Base-by-base conservation (phyloP, 2,797 vertebrate species). In the Propithecus deckenii region DNA sequence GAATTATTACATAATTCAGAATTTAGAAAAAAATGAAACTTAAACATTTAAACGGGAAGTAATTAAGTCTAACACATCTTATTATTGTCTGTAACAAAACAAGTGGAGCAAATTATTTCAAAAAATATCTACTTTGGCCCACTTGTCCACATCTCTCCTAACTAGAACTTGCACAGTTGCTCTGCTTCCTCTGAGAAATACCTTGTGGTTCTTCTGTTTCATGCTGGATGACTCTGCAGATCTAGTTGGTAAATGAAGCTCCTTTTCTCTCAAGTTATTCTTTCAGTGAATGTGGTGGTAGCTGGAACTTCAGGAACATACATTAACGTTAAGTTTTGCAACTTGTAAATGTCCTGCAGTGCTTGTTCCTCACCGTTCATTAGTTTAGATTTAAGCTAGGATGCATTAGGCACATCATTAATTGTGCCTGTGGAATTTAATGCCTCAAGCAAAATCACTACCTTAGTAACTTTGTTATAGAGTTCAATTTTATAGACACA, bases 331-430 rank as follows among this genome's bases (percentile, higher is more conserved):
- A 83, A 15, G 1, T 9, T 95, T 95, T 89, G 41, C 57, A 75
- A 72, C 4, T 76, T 94, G 4, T 80, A 76, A 75, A 74, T 1
- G 6, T 78, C 18, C 30, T 94, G 8, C 3, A 5, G 1, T 81
- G 30, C 10, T 75, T 63, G 7, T 12, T 63, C 79, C 87, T 18
- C 7, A 20, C 41, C 38, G 13, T 75, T 72, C 86, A 83, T 93
- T 92, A 96, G 17, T 35, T 88, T 55, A 92, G 74, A 91, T 86
- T 76, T 83, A 83, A 94, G 2, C 13, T 91, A 93, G 76, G 12
- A 52, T 86, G 7, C 32, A 10, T 30, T 59, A 2, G 8, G 2
- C 61, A 92, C 59, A 14, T 52, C 35, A 92, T 86, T 57, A 97
- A 87, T 95, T 61, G 5, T 28, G 23, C 2, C 7, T 63, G 46